Evolutionary conservation across 2,888 invertebrate genomes (phyloP).

Genomic region (Lepidochrysops patricia): DNA sequence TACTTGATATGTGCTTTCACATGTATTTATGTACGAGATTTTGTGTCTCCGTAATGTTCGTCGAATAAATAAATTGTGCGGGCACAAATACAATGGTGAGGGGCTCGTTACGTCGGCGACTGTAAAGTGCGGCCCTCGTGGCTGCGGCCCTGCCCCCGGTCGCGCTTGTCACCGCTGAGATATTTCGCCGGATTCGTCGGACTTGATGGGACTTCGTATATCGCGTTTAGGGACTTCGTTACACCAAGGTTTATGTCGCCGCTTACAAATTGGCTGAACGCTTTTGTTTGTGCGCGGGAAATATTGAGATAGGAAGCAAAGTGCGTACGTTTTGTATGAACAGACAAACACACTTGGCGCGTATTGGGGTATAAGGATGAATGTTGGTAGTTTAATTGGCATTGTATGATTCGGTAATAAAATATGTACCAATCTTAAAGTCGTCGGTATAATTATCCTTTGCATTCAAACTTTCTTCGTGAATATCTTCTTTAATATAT

Average conservation of each 20-base stretch:
- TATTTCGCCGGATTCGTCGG: constrained; percentile 52
- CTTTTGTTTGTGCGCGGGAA: constrained; percentile 31
- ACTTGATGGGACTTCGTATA: constrained; percentile 47
- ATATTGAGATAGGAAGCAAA: not conserved
- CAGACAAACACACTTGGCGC: not conserved
- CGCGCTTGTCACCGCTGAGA: constrained; percentile 63
- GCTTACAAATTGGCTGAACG: constrained; percentile 64
- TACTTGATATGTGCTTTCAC: constrained; percentile 74
- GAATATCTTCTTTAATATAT: not conserved
- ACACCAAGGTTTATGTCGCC: constrained; percentile 61
- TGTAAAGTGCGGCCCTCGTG: constrained; percentile 67
- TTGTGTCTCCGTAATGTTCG: constrained; percentile 73
- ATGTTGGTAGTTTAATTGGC: not conserved
- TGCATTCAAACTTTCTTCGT: not conserved
- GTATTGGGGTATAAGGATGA: not conserved
- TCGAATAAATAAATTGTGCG: constrained; percentile 72
- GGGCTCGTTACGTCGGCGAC: constrained; percentile 70
- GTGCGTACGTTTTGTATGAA: not conserved
- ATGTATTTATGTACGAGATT: constrained; percentile 75
- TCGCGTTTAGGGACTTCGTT: constrained; percentile 70
- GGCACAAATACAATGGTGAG: constrained; percentile 70
- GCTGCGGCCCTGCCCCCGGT: constrained; percentile 56
- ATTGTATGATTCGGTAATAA: not conserved
- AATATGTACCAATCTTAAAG: not conserved
- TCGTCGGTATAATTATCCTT: not conserved